These are phyloP conservation scores for Lasioglossum leucozonium DNA, from an alignment of 2,888 invertebrate genomes.

Conservation along the genomic window DNA sequence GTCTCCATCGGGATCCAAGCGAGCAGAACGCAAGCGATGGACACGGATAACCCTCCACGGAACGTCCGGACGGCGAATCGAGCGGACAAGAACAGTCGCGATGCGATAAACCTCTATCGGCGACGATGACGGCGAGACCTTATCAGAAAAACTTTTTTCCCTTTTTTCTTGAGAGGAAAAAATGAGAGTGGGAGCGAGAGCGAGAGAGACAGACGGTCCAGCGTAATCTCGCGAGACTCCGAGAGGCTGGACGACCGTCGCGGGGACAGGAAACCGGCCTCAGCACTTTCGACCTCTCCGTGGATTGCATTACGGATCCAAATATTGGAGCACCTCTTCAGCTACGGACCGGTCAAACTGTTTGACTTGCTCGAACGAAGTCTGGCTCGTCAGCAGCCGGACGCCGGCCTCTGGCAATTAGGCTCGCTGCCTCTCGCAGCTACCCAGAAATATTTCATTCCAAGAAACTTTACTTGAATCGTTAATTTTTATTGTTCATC, in stretches of 20 bases:
- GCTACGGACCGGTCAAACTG: constrained; percentile 63
- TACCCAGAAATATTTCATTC: not conserved
- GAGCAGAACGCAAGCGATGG: not conserved
- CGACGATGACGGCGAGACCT: constrained; percentile 16
- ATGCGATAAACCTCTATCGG: constrained; percentile 50
- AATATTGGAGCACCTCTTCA: constrained; percentile 76
- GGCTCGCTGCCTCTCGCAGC: not conserved
- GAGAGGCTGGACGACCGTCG: not conserved
- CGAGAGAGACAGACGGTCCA: not conserved
- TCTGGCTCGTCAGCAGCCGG: constrained; percentile 54
- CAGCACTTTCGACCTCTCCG: constrained; percentile 51
- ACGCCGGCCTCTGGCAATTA: constrained; percentile 22
- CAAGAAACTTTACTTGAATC: not conserved
- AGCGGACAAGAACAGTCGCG: not conserved
- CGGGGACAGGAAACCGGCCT: not conserved
- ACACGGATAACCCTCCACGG: constrained; percentile 24
- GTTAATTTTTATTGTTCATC: not conserved
- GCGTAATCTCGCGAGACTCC: constrained; percentile 14
- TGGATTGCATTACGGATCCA: constrained; percentile 74
- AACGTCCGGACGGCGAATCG: not conserved
- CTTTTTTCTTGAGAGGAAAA: not conserved
- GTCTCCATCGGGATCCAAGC: not conserved
- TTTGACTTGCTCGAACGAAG: constrained; percentile 71
- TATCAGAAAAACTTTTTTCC: constrained; percentile 26
- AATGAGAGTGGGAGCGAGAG: too few relatives aligned